Evolutionary conservation across 2,113 vertebrate genomes (phyloP), one percentile per base, ranked within the genome.

Genomic region (Pygoscelis antarcticus): DNA sequence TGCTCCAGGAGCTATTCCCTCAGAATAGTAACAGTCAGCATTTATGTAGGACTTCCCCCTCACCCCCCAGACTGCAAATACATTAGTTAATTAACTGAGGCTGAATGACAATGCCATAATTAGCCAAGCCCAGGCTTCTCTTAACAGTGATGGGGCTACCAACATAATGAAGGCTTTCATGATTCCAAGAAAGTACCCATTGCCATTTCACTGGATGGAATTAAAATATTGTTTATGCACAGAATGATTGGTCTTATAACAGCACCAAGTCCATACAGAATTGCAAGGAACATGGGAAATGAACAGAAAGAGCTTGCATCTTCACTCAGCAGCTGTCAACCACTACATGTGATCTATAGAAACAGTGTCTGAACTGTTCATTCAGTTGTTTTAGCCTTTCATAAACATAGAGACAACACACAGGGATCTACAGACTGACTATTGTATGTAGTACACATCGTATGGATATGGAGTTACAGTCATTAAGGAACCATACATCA

Each of bases 391-490:
- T 72, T 38, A 71, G 22, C 16, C 14, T 44, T 86, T 77, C 65
- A 23, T 52, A 52, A 80, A 38, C 0, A 1, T 51, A 69, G 8
- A 6, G 14, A 47, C 12, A 51, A 32, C 26, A 71, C 13, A 64
- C 9, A 36, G 18, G 10, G 8, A n/a, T 40, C 25, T 72, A 22
- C 29, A 66, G 47, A 81, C 9, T 1, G 2, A 42, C 34, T 66
- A 2, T 3, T 69, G 10, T 40, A 32, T 10, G 17, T 10, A 69
- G 38, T 46, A 23, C 10, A 36, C 3, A 27, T 21, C 0, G 0
- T 32, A 32, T 2, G 55, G 22, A 13, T 14, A n/a, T 10, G 22
- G 34, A 76, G 11, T 46, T 74, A 27, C 17, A 20, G 16, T 29
- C 40, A 38, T 46, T 70, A 26, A 46, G 23, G 34, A 64, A 34